phyloP scores from a whole-genome alignment of 2,113 vertebrate genomes.

The Puma concolor region DNA sequence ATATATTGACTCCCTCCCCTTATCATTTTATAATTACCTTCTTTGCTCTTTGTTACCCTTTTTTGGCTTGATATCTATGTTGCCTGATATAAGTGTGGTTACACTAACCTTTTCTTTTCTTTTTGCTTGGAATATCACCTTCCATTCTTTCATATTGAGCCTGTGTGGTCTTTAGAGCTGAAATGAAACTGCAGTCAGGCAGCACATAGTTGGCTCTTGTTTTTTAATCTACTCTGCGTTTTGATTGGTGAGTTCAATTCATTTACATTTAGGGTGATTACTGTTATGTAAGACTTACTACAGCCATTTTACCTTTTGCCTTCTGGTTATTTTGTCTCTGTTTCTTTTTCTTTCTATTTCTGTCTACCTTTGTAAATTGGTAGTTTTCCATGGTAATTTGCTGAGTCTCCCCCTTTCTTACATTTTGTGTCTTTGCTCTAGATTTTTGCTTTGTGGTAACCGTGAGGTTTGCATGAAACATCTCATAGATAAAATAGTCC shows the following conservation, averaged over 20 bases:
- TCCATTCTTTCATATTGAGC: not conserved
- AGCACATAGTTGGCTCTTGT: not conserved
- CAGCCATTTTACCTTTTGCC: not conserved
- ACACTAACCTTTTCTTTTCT: not conserved
- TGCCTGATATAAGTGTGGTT: not conserved
- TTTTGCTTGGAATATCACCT: not conserved
- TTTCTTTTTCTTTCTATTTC: not conserved
- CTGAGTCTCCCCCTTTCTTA: not conserved
- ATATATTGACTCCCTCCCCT: not conserved
- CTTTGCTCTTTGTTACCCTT: not conserved
- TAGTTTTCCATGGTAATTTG: not conserved
- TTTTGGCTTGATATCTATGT: not conserved
- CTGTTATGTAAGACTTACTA: not conserved
- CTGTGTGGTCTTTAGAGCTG: not conserved
- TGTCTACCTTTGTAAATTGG: not conserved
- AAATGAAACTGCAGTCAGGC: not conserved
- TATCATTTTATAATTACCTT: not conserved
- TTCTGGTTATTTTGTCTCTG: not conserved
- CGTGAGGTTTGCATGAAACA: not conserved
- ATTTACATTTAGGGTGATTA: not conserved
- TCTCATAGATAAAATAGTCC: not conserved
- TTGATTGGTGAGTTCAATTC: not conserved
- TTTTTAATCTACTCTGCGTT: not conserved
- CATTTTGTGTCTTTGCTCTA: not conserved
- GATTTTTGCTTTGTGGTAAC: not conserved